phyloP scores from a whole-genome alignment of 2,888 invertebrate species.

The Spodoptera exigua region DNA sequence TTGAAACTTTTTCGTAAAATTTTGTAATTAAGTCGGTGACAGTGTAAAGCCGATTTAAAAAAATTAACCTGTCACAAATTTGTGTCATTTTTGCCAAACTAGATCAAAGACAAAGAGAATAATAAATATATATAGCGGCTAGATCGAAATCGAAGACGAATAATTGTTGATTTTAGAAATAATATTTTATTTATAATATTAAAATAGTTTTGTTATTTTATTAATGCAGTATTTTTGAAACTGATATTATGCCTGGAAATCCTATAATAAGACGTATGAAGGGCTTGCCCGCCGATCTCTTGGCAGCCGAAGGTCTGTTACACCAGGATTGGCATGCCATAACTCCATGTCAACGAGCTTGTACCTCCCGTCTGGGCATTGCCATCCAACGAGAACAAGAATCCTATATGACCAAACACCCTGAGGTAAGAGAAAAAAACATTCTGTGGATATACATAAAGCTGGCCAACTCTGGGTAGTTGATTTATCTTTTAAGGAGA shows the following conservation, averaged over 20 bases:
- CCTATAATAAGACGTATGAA: constrained; percentile 69
- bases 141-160: too few species aligned
- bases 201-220: not conserved
- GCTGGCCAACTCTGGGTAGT: too few species aligned
- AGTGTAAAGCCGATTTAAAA: too few species aligned
- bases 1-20: too few species aligned
- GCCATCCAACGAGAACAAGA: constrained; percentile 80
- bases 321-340: constrained; percentile 70
- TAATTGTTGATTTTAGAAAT: too few species aligned
- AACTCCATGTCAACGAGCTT: constrained; percentile 72
- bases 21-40: too few species aligned
- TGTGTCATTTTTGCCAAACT: too few species aligned
- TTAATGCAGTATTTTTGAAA: not conserved
- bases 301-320: constrained; percentile 72
- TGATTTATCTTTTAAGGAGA: too few species aligned
- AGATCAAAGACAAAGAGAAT: too few species aligned
- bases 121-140: too few species aligned
- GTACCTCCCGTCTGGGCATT: constrained; percentile 68
- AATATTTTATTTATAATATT: not conserved
- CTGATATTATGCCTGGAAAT: constrained; percentile 69
- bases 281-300: constrained; percentile 60
- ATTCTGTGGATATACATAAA: too few species aligned
- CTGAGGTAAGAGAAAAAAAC: constrained; percentile 69
- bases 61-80: too few species aligned
- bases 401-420: constrained; percentile 75